These are phyloP conservation scores for Stegodyphus mimosarum DNA, from an alignment of 1,140 invertebrate species.

Conservation along the genomic window DNA sequence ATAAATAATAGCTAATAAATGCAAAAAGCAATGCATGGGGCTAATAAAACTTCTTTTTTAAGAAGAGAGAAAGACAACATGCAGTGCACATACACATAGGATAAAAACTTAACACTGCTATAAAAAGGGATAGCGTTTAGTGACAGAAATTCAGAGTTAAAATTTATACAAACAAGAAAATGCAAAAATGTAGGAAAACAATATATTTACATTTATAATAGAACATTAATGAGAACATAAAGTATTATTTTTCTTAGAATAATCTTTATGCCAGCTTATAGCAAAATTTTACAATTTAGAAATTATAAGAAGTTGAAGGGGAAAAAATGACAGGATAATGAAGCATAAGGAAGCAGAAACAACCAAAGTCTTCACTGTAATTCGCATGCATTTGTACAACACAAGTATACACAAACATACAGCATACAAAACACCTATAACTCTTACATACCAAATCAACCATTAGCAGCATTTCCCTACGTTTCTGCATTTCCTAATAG, in stretches of 20 bases:
- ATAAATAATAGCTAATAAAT: too few species aligned
- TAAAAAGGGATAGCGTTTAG: too few species aligned
- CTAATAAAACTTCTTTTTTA: too few species aligned
- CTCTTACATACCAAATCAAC: conserved; percentile 80
- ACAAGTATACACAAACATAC: conserved; percentile 18
- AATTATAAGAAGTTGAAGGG: not conserved
- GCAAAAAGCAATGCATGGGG: too few species aligned
- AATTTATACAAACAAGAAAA: too few species aligned
- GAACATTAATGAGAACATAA: not conserved
- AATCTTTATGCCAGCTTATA: not conserved
- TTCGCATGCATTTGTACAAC: not conserved
- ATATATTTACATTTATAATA: not conserved
- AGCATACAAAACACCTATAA: conserved; percentile 25
- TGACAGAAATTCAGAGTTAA: too few species aligned
- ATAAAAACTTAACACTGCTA: too few species aligned
- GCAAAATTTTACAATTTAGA: too few species aligned
- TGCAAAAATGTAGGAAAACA: too few species aligned
- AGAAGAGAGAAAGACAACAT: too few species aligned
- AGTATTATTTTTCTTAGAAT: conserved; percentile 18
- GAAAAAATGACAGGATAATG: not conserved
- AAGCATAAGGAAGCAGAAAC: not conserved
- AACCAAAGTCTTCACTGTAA: not conserved
- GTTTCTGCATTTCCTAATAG: conserved; percentile 87
- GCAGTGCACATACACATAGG: too few species aligned
- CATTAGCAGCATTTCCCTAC: conserved; percentile 84